These are phyloP conservation scores for Condylostylus longicornis DNA, from an alignment of 1,140 invertebrate genomes.

Conservation along the genomic window DNA sequence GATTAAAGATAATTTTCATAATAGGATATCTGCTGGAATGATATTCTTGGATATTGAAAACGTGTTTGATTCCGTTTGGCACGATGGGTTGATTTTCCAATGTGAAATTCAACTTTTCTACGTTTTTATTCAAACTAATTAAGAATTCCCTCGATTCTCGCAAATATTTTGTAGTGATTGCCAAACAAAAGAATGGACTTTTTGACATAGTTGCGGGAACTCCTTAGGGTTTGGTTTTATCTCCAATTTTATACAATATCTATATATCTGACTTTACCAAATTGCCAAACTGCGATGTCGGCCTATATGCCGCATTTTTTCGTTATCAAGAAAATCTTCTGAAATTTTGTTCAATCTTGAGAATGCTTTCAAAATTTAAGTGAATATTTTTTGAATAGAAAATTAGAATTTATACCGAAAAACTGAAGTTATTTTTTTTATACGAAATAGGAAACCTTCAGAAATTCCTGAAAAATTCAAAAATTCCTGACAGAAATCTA, in stretches of 20 bases:
- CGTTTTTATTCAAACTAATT: neutral
- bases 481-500: neutral
- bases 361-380: slow-evolving; percentile 2
- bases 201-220: neutral
- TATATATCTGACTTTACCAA: slow-evolving; percentile 2
- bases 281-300: slow-evolving; percentile 1
- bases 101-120: too few relatives aligned
- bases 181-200: neutral
- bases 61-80: slow-evolving; percentile 4
- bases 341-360: neutral
- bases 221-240: slow-evolving; percentile 3
- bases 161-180: neutral
- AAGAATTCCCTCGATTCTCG: neutral
- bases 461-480: slow-evolving; percentile 5
- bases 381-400: too few relatives aligned
- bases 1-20: neutral
- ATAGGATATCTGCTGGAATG: neutral
- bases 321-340: slow-evolving; percentile 1
- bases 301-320: neutral
- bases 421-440: too few relatives aligned
- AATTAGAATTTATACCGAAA: too few relatives aligned
- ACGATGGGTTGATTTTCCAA: too few relatives aligned
- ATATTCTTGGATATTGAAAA: slow-evolving; percentile 4
- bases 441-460: too few relatives aligned
- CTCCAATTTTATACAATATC: neutral